phyloP scores from a whole-genome alignment of 1,140 invertebrate species.

The Drosophila pruinosa region DNA sequence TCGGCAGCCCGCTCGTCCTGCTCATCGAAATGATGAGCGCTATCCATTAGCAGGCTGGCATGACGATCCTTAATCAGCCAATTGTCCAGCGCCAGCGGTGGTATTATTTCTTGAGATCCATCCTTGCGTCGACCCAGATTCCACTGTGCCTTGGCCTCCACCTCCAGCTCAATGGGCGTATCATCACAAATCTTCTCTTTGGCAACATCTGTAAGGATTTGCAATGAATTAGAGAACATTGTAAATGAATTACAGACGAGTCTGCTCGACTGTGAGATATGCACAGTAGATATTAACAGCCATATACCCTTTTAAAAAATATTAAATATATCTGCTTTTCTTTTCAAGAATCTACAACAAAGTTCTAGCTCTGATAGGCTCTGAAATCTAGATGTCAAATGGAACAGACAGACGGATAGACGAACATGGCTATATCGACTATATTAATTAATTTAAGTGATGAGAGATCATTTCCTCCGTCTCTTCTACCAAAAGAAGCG shows the following conservation, averaged over 20 bases:
- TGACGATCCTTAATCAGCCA: constrained; percentile 81
- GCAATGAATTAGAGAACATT: background rate
- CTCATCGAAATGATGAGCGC: constrained; percentile 72
- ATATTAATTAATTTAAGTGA: too few relatives aligned
- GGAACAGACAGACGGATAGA: too few relatives aligned
- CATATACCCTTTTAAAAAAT: too few relatives aligned
- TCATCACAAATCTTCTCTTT: constrained; percentile 96
- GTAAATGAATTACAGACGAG: background rate
- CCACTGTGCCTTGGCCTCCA: constrained; percentile 95
- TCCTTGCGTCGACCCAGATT: constrained; percentile 87
- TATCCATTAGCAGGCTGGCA: constrained; percentile 67
- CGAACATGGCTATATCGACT: too few relatives aligned
- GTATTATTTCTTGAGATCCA: constrained; percentile 87
- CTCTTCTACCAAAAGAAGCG: too few relatives aligned
- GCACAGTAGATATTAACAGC: too few relatives aligned
- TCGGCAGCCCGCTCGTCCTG: constrained; percentile 87
- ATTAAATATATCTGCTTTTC: too few relatives aligned
- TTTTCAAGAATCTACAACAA: too few relatives aligned
- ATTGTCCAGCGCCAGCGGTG: constrained; percentile 87
- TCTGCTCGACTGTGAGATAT: too few relatives aligned
- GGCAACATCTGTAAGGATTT: constrained; percentile 86
- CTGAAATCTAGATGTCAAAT: too few relatives aligned
- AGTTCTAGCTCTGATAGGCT: too few relatives aligned
- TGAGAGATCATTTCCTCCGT: too few relatives aligned
- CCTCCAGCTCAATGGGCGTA: constrained; percentile 92